A percentile compares a stretch with the other conserved stretches of the same genome.
These are phyloP conservation scores for Cryptops parisi DNA, from an alignment of 2,888 invertebrate genomes.

Conservation along the genomic window DNA sequence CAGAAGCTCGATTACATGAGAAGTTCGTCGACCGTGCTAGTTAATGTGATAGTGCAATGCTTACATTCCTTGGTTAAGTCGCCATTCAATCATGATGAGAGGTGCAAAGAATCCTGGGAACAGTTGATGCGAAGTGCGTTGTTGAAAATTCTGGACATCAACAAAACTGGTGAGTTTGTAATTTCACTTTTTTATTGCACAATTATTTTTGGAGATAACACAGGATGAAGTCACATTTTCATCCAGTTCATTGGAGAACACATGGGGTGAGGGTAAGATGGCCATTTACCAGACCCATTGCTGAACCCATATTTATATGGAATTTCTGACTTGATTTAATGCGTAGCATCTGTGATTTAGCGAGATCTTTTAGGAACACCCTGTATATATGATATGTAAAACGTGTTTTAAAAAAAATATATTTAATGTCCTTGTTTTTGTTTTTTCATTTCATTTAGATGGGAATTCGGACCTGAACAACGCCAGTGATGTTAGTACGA, in stretches of 20 bases:
- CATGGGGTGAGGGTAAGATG: constrained; percentile 48
- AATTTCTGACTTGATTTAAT: too few relatives aligned
- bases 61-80: constrained; percentile 45
- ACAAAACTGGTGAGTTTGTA: constrained; percentile 56
- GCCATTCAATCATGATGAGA: constrained; percentile 46
- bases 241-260: too few relatives aligned
- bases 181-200: too few relatives aligned
- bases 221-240: too few relatives aligned
- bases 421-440: background rate
- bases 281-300: background rate
- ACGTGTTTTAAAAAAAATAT: background rate
- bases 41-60: constrained; percentile 54
- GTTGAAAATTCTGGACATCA: constrained; percentile 75
- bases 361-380: too few relatives aligned
- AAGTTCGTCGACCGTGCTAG: constrained; percentile 30
- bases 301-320: too few relatives aligned
- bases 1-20: constrained; percentile 45
- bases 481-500: constrained; percentile 68
- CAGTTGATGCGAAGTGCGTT: constrained; percentile 72
- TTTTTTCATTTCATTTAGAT: background rate
- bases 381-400: background rate
- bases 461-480: constrained; percentile 35
- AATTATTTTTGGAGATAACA: too few relatives aligned
- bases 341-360: too few relatives aligned
- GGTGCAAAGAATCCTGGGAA: constrained; percentile 54